A percentile compares a stretch with the other conserved stretches of the same genome.
Conservation (phyloP, 2,888 invertebrate genomes). For the Miltochrista miniata region DNA sequence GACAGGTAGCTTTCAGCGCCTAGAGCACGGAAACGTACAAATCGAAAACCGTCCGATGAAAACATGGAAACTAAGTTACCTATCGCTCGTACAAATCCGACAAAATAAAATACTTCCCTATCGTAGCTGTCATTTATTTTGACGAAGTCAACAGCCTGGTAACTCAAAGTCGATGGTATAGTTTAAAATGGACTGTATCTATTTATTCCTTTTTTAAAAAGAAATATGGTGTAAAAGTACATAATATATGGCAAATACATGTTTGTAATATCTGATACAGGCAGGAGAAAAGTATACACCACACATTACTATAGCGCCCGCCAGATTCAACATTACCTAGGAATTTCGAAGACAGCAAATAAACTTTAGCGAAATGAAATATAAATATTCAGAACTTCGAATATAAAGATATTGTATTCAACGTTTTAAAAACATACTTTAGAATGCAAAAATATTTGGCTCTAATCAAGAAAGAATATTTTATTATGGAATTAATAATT, state of each 20-base stretch:
- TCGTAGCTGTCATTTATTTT: slow-evolving; percentile 51
- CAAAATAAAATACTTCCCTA: slow-evolving; percentile 39
- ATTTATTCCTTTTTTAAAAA: slow-evolving; percentile 48
- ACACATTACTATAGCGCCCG: too few relatives aligned
- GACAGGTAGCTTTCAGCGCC: slow-evolving; percentile 39
- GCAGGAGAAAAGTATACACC: too few relatives aligned
- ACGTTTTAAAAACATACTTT: slow-evolving; percentile 30
- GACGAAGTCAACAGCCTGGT: slow-evolving; percentile 42
- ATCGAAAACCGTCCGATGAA: slow-evolving; percentile 44
- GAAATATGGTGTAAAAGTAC: slow-evolving; percentile 19
- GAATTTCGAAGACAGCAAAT: slow-evolving; percentile 43
- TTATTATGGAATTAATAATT: too few relatives aligned
- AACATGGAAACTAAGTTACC: slow-evolving; percentile 52
- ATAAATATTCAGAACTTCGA: slow-evolving; percentile 49
- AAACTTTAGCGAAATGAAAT: slow-evolving; percentile 50
- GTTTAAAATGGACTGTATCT: slow-evolving; percentile 52
- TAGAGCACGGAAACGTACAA: slow-evolving; percentile 43
- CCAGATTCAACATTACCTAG: too few relatives aligned
- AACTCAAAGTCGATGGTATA: slow-evolving; percentile 37
- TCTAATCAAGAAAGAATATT: too few relatives aligned
- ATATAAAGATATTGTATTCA: slow-evolving; percentile 19
- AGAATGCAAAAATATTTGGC: slow-evolving; percentile 14
- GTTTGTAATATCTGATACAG: too few relatives aligned
- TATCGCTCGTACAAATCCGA: slow-evolving; percentile 54
- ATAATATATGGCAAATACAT: slow-evolving; percentile 42